These are phyloP conservation scores for Cyclophora punctaria DNA, from an alignment of 2,888 invertebrate genomes.

Conservation along the genomic window DNA sequence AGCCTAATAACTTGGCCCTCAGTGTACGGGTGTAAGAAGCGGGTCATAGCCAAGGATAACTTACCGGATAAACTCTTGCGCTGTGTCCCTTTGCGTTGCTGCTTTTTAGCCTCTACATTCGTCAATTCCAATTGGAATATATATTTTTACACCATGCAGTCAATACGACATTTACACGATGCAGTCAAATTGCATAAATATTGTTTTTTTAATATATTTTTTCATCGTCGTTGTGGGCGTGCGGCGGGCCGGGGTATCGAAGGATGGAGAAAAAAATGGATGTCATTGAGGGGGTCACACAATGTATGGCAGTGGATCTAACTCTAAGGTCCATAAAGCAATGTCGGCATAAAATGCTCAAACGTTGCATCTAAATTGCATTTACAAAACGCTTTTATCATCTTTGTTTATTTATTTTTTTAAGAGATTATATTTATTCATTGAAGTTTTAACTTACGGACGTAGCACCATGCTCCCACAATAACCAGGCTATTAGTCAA, in stretches of 20 bases:
- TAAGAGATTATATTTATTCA: conserved; percentile 62
- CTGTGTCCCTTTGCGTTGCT: conserved; percentile 83
- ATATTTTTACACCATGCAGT: conserved; percentile 71
- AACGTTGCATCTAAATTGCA: conserved; percentile 47
- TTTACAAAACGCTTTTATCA: conserved; percentile 57
- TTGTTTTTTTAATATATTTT: conserved; percentile 41
- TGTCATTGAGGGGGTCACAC: conserved; percentile 72
- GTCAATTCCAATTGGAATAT: conserved; percentile 39
- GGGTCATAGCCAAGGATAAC: conserved; percentile 70
- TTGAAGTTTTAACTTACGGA: conserved; percentile 27
- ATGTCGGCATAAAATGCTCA: conserved; percentile 39
- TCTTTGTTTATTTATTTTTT: conserved; percentile 29
- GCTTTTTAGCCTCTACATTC: conserved; percentile 93
- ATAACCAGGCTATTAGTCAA: conserved; percentile 60
- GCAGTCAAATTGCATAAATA: conserved; percentile 47
- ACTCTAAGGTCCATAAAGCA: conserved; percentile 44
- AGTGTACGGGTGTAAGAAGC: conserved; percentile 52
- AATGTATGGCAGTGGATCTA: conserved; percentile 55
- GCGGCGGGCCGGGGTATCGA: conserved; percentile 65
- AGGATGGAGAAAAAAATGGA: conserved; percentile 67
- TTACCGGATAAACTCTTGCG: conserved; percentile 92
- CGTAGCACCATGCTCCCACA: conserved; percentile 50
- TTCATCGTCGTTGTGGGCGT: conserved; percentile 68
- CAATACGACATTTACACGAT: conserved; percentile 72
- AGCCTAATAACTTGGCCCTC: conserved; percentile 34